These are phyloP conservation scores for Meghimatium bilineatum DNA, from an alignment of 2,888 invertebrate species.

Conservation along the genomic window DNA sequence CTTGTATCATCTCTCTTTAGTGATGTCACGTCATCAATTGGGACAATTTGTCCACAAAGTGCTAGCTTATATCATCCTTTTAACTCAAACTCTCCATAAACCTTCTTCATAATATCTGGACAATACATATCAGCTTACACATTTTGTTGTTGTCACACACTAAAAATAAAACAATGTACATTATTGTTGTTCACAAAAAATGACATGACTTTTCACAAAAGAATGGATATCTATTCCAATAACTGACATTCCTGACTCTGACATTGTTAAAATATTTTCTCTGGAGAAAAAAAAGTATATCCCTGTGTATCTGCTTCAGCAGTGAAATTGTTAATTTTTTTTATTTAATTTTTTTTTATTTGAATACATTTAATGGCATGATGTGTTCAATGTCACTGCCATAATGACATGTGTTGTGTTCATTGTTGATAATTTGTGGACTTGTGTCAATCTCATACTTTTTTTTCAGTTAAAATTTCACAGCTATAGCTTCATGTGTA, in stretches of 20 bases:
- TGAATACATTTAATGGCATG: background rate
- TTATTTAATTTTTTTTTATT: background rate
- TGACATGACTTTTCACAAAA: conserved; percentile 2
- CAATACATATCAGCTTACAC: too few relatives aligned
- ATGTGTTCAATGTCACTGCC: background rate
- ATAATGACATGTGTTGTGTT: background rate
- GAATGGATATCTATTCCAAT: conserved; percentile 14
- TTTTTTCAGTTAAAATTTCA: too few relatives aligned
- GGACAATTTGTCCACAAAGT: too few relatives aligned
- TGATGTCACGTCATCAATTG: too few relatives aligned
- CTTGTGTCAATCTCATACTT: background rate
- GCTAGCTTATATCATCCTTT: too few relatives aligned
- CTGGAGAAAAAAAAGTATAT: conserved; percentile 2
- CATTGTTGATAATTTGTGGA: background rate
- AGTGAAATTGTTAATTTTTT: background rate
- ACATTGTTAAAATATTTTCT: background rate
- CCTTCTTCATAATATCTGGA: too few relatives aligned
- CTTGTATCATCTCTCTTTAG: too few relatives aligned
- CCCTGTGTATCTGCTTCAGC: background rate
- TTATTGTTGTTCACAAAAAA: too few relatives aligned
- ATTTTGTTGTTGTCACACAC: too few relatives aligned
- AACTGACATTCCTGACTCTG: conserved; percentile 37
- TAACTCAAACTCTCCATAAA: too few relatives aligned
- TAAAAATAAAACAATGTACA: too few relatives aligned
- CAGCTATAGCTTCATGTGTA: too few relatives aligned